Evolutionary conservation across 2,888 invertebrate species (phyloP).

Genomic region (Prosopocoilus inquinatus): DNA sequence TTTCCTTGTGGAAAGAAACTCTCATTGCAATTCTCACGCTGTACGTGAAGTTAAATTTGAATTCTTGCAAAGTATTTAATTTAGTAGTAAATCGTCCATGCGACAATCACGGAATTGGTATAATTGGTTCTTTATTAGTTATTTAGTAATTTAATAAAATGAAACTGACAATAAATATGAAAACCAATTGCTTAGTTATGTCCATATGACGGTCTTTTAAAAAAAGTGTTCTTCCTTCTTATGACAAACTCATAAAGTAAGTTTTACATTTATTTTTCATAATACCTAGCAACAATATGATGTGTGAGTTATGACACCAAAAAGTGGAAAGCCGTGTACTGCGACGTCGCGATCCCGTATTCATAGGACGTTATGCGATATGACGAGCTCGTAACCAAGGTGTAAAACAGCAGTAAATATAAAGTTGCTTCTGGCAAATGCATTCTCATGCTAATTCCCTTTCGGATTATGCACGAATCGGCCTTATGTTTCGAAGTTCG

Average conservation of each 20-base stretch:
- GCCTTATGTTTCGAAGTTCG: too few species aligned
- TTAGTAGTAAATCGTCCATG: too few species aligned
- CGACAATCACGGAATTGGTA: too few species aligned
- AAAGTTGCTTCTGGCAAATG: slow-evolving; percentile 40
- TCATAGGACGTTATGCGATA: slow-evolving; percentile 46
- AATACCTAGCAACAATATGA: slow-evolving; percentile 10
- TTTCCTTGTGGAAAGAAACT: too few species aligned
- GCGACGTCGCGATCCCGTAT: slow-evolving; percentile 40
- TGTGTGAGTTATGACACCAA: slow-evolving; percentile 37
- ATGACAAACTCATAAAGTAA: slow-evolving; percentile 13
- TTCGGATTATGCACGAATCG: neutral
- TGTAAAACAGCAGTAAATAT: slow-evolving; percentile 47
- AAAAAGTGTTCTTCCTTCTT: neutral
- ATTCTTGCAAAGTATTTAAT: too few species aligned
- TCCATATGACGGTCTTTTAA: too few species aligned
- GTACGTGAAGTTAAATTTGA: too few species aligned
- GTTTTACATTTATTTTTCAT: slow-evolving; percentile 12
- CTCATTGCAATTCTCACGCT: too few species aligned
- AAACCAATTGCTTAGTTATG: too few species aligned
- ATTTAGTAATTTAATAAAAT: too few species aligned
- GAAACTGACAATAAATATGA: too few species aligned
- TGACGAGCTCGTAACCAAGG: slow-evolving; percentile 44
- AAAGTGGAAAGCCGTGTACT: slow-evolving; percentile 45
- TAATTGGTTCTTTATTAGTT: too few species aligned
- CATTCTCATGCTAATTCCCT: slow-evolving; percentile 43